These are phyloP conservation scores for Loripinus fragilis DNA, from an alignment of 2,888 invertebrate species.

Conservation along the genomic window DNA sequence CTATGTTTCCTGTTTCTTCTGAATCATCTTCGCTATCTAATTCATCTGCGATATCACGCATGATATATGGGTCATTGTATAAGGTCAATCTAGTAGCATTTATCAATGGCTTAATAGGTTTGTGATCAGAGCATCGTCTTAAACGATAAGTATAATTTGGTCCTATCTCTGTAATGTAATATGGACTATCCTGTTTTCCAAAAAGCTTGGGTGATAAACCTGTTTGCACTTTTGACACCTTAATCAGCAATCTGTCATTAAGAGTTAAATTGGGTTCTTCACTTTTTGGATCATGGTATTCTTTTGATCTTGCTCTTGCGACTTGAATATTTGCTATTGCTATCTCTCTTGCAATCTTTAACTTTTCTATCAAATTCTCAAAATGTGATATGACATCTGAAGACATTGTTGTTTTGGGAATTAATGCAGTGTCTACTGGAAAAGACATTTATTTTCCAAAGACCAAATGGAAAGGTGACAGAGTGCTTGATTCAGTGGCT, in stretches of 20 bases:
- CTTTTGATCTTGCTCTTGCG: slow-evolving; percentile 27
- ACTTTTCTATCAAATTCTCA: background rate
- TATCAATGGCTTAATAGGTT: too few relatives aligned
- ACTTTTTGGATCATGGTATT: slow-evolving; percentile 26
- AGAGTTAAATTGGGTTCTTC: slow-evolving; percentile 22
- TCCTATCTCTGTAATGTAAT: slow-evolving; percentile 29
- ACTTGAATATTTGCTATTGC: slow-evolving; percentile 17
- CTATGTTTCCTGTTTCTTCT: too few relatives aligned
- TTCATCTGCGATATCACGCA: too few relatives aligned
- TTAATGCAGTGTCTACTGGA: too few relatives aligned
- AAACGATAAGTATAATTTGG: slow-evolving; percentile 36
- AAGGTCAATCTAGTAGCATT: too few relatives aligned
- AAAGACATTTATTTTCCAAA: too few relatives aligned
- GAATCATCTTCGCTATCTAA: too few relatives aligned
- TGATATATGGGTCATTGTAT: too few relatives aligned
- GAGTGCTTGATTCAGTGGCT: too few relatives aligned
- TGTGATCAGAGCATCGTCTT: slow-evolving; percentile 7
- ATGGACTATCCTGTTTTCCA: slow-evolving; percentile 38
- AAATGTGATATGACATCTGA: slow-evolving; percentile 19
- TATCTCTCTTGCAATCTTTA: slow-evolving; percentile 26
- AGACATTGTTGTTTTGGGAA: slow-evolving; percentile 15
- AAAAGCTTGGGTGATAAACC: too few relatives aligned
- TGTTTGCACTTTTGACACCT: background rate
- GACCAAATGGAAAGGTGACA: too few relatives aligned
- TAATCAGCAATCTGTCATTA: slow-evolving; percentile 31